Evolutionary conservation across 2,888 invertebrate genomes (phyloP).

Genomic region (Noctuana brunneofusca): DNA sequence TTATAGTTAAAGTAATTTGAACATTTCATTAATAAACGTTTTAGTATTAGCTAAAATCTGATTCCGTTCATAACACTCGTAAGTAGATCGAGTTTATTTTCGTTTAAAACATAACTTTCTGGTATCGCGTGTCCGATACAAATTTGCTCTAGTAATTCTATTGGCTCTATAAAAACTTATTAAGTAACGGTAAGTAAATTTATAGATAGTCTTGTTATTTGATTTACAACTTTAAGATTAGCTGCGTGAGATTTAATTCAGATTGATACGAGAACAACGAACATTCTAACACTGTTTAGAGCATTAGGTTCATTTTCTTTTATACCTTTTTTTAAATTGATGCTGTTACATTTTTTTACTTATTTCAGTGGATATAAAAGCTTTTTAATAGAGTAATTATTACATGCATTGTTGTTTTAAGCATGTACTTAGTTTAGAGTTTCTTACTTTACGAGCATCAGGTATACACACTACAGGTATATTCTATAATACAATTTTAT

Average conservation of each 20-base stretch:
- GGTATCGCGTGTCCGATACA: neutral
- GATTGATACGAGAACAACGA: neutral
- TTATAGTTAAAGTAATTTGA: too few relatives aligned
- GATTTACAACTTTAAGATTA: neutral
- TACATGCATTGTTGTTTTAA: too few relatives aligned
- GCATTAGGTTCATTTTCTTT: neutral
- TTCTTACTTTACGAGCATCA: neutral
- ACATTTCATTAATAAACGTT: too few relatives aligned
- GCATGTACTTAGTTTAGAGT: neutral
- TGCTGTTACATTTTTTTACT: neutral
- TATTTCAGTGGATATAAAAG: neutral
- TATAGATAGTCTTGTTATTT: neutral
- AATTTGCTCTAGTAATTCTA: constrained; percentile 2
- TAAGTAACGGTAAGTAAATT: constrained; percentile 5
- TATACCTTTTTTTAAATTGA: neutral
- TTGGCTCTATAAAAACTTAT: neutral
- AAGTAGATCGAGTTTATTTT: too few relatives aligned
- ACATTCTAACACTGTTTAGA: too few relatives aligned
- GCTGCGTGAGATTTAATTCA: neutral
- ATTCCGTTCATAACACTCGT: too few relatives aligned
- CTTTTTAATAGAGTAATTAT: neutral
- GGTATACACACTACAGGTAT: too few relatives aligned
- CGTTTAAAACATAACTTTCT: neutral
- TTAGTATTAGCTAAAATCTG: too few relatives aligned
- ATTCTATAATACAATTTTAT: too few relatives aligned